Conservation (phyloP, 2,797 vertebrate genomes). For the Tokudaia muenninki region DNA sequence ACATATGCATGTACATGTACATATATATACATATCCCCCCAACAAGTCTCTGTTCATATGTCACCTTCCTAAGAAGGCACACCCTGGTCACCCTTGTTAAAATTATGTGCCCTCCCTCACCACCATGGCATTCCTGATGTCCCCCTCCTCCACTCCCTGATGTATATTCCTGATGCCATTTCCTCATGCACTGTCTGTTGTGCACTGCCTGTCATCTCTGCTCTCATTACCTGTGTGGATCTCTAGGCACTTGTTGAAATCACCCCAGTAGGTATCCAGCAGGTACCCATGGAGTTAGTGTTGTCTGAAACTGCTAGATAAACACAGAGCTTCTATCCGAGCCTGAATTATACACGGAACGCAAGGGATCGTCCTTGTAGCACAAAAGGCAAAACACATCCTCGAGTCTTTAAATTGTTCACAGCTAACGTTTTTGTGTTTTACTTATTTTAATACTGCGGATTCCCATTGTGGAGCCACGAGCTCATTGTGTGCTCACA, state of each 20-base stretch:
- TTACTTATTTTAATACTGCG: conserved; percentile 71
- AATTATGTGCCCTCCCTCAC: not conserved
- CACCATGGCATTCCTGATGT: not conserved
- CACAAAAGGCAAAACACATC: conserved; percentile 31
- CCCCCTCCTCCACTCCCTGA: not conserved
- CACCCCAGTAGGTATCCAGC: not conserved
- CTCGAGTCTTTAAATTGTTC: conserved; percentile 62
- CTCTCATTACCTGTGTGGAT: not conserved
- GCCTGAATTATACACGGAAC: not conserved
- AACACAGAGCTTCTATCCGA: not conserved
- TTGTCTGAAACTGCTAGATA: conserved; percentile 51
- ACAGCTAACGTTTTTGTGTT: conserved; percentile 56
- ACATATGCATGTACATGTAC: too few species aligned
- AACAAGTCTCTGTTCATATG: not conserved
- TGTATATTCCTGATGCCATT: not conserved
- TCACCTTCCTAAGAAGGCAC: not conserved
- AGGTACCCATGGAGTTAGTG: not conserved
- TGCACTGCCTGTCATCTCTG: not conserved
- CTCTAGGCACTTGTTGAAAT: not conserved
- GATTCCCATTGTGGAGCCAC: conserved; percentile 53
- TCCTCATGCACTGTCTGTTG: not conserved
- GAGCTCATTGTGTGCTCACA: conserved; percentile 44
- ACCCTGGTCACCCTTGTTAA: not conserved
- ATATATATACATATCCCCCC: too few species aligned
- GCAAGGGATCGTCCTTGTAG: conserved; percentile 25